These are phyloP conservation scores for Panonychus citri DNA, from an alignment of 1,140 invertebrate species.

Conservation along the genomic window DNA sequence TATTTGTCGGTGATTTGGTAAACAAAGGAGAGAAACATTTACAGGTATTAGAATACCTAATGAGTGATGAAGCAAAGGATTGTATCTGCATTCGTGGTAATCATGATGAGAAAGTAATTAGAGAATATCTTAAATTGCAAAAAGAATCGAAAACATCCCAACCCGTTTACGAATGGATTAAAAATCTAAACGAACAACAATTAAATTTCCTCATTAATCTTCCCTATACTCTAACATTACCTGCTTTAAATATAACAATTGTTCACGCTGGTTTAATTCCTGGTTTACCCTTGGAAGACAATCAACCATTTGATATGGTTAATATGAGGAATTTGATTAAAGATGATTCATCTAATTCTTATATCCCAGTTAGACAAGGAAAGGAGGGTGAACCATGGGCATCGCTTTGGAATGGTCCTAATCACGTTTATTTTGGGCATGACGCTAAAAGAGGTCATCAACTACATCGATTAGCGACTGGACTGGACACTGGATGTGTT, in stretches of 20 bases:
- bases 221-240: conserved; percentile 22
- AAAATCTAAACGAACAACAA: conserved; percentile 17
- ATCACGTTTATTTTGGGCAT: conserved; percentile 26
- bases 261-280: conserved; percentile 26
- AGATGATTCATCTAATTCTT: no score
- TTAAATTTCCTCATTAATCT: conserved; percentile 18
- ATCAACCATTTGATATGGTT: conserved; percentile 18
- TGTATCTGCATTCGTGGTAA: conserved; percentile 14
- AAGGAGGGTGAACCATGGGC: conserved; percentile 20
- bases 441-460: conserved; percentile 21
- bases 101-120: conserved; percentile 15
- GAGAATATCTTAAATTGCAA: conserved; percentile 10
- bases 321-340: conserved; percentile 21
- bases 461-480: conserved; percentile 18
- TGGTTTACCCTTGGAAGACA: conserved; percentile 15
- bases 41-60: conserved; percentile 17
- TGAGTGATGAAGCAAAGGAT: not conserved
- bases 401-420: conserved; percentile 21
- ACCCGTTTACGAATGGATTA: conserved; percentile 19
- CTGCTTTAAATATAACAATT: conserved; percentile 18
- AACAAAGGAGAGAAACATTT: conserved; percentile 22
- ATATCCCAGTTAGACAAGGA: no score
- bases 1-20: conserved; percentile 23
- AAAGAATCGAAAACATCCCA: conserved; percentile 9
- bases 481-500: conserved; percentile 22